Base-by-base conservation (phyloP, 2,797 vertebrate genomes). In the Siniperca scherzeri region DNA sequence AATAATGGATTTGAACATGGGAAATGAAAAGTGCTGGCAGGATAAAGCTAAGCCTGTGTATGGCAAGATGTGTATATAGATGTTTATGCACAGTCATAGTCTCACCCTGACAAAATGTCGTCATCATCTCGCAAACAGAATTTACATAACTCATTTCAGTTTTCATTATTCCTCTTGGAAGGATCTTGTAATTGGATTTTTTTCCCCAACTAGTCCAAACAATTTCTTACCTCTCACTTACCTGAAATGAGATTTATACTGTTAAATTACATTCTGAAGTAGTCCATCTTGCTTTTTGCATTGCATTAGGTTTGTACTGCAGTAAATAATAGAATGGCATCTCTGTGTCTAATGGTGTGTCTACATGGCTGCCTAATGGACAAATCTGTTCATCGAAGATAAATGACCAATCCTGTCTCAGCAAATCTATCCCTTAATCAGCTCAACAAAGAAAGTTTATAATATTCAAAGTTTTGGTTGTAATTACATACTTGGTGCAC, bases 141-240 rank as follows among this genome's bases (percentile, higher is more conserved):
- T 93, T 93, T 91, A 89, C 91, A 94, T 93, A 91, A 90, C 83
- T 90, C 89, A 93, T 92, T 91, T 90, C 87, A 77, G 73, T 87
- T 90, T 91, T 86, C 83, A 93, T 93, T 94, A 90, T 91, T 92
- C 85, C 80, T 87, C 77, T 79, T 82, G 83, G 85, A 90, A 87
- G 77, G 77, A 85, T 89, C 79, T 85, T 82, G 83, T 89, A 93
- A 93, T 93, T 90, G 73, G 88, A 91, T 93, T 91, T 88, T 65
- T 53, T 5, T 7, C 61, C 72, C 60, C 80, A 91, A 92, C 74
- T 83, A 78, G 85, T 81, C 85, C 77, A 87, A 92, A 89, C 82
- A 76, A 81, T 90, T 88, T 87, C 83, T 87, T 82, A 83, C 64
- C 80, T 83, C 77, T 85, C 73, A 79, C 82, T 90, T 90, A 87